phyloP scores from a whole-genome alignment of 2,797 vertebrate genomes.

The Takifugu rubripes region DNA sequence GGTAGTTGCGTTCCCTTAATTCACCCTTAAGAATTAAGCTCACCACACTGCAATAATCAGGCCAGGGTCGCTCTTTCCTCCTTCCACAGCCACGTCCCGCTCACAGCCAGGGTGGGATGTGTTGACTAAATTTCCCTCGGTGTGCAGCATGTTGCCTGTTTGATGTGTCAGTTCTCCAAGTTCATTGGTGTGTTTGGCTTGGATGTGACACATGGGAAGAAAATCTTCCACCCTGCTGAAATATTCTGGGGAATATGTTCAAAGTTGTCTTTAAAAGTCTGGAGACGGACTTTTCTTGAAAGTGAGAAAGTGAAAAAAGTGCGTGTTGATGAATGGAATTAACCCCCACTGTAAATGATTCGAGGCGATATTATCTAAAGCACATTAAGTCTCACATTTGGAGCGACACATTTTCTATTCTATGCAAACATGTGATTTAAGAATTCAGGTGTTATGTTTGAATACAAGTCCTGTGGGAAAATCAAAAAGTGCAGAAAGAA shows the following conservation, averaged over 20 bases:
- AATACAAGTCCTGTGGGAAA: too few species aligned
- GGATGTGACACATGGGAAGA: constrained; percentile 68
- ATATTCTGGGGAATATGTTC: constrained; percentile 76
- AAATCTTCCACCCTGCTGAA: constrained; percentile 70
- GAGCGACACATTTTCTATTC: too few species aligned
- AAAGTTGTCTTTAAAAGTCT: constrained; percentile 52
- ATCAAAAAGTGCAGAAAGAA: too few species aligned
- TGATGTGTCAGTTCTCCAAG: constrained; percentile 73
- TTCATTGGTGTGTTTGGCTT: constrained; percentile 75
- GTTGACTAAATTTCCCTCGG: constrained; percentile 68
- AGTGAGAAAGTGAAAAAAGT: constrained; percentile 41
- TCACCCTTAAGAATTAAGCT: constrained; percentile 73
- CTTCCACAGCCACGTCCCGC: constrained; percentile 34
- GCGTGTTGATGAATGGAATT: not conserved
- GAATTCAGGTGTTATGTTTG: too few species aligned
- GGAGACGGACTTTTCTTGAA: constrained; percentile 30
- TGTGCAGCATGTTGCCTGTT: constrained; percentile 66
- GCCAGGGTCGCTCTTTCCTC: constrained; percentile 31
- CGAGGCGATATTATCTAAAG: not conserved
- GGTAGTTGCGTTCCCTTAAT: constrained; percentile 53
- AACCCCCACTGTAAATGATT: too few species aligned
- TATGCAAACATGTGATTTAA: too few species aligned
- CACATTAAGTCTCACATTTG: not conserved
- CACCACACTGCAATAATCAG: constrained; percentile 54
- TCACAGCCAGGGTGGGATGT: constrained; percentile 68